Percentiles rank a stretch among this genome's conserved stretches.
phyloP scores from a whole-genome alignment of 2,113 vertebrate genomes.

The Nipponia nippon region DNA sequence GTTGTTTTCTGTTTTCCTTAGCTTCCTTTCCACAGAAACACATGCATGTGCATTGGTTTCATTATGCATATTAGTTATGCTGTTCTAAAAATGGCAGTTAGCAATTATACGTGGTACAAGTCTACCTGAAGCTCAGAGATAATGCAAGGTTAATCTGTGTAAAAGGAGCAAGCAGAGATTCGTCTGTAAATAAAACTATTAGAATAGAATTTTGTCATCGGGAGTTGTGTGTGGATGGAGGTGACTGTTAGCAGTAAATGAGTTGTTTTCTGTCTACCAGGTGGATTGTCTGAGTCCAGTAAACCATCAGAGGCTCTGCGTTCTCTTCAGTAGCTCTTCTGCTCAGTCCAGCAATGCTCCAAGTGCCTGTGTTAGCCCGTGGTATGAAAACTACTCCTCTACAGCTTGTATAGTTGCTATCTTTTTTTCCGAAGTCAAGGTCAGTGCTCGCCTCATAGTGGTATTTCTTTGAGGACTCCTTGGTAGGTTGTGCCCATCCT shows the following conservation, averaged over 20 bases:
- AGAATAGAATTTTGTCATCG: not conserved
- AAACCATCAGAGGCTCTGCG: slow-evolving; percentile 95
- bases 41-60: rapidly evolving
- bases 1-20: not conserved
- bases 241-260: not conserved
- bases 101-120: not conserved
- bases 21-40: not conserved
- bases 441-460: not conserved
- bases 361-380: slow-evolving; percentile 96
- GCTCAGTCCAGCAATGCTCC: slow-evolving; percentile 94
- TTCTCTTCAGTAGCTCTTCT: slow-evolving; percentile 97
- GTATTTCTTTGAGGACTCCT: not conserved
- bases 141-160: not conserved
- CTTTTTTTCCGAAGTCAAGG: not conserved
- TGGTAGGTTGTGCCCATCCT: not conserved
- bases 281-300: slow-evolving; percentile 91
- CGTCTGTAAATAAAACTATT: not conserved
- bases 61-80: not conserved
- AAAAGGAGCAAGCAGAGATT: not conserved
- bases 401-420: not conserved
- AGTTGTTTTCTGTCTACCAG: slow-evolving; percentile 68
- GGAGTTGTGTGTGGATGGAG: not conserved
- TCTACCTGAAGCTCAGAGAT: not conserved
- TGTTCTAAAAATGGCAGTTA: not conserved
- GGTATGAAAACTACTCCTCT: slow-evolving; percentile 74